Evolutionary conservation across 1,140 invertebrate species (phyloP).

Genomic region (Drosophila trapezifrons): DNA sequence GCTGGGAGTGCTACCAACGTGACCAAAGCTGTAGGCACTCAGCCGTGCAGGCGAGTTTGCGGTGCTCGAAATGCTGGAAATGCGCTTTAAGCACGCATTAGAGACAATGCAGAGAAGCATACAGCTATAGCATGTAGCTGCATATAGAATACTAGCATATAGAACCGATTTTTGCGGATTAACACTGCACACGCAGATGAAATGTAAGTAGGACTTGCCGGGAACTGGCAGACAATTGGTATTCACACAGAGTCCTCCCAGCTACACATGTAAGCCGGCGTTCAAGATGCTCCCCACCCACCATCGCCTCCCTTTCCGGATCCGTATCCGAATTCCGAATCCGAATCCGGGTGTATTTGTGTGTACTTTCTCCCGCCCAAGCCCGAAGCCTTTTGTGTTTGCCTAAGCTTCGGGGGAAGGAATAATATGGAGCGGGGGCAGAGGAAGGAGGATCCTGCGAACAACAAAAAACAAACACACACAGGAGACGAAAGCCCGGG

Average conservation of each 20-base stretch:
- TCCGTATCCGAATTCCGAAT: not conserved
- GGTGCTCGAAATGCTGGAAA: slow-evolving; percentile 18
- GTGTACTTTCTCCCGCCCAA: slow-evolving; percentile 2
- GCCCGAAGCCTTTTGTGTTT: slow-evolving; percentile 34
- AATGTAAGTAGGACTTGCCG: slow-evolving; percentile 2
- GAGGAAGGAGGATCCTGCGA: not conserved
- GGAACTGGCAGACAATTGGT: slow-evolving; percentile 29
- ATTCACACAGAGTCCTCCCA: slow-evolving; percentile 25
- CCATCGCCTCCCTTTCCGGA: not conserved
- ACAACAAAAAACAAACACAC: slow-evolving; percentile 40
- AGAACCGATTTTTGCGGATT: slow-evolving; percentile 32
- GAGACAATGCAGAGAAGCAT: slow-evolving; percentile 22
- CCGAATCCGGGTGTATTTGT: slow-evolving; percentile 12
- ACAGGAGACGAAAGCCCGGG: slow-evolving; percentile 13
- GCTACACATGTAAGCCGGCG: slow-evolving; percentile 31
- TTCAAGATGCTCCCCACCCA: slow-evolving; percentile 15
- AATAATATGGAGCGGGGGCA: not conserved
- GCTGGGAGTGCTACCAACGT: too few relatives aligned
- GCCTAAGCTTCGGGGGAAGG: slow-evolving; percentile 8
- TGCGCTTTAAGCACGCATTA: slow-evolving; percentile 47
- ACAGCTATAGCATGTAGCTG: not conserved
- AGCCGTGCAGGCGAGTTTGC: slow-evolving; percentile 21
- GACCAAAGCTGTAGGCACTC: slow-evolving; percentile 12
- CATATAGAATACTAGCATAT: slow-evolving; percentile 1
- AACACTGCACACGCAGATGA: slow-evolving; percentile 43